Evolutionary conservation across 1,140 invertebrate genomes (phyloP), one percentile per base, ranked within the genome.

Genomic region (Dysdera silvatica): DNA sequence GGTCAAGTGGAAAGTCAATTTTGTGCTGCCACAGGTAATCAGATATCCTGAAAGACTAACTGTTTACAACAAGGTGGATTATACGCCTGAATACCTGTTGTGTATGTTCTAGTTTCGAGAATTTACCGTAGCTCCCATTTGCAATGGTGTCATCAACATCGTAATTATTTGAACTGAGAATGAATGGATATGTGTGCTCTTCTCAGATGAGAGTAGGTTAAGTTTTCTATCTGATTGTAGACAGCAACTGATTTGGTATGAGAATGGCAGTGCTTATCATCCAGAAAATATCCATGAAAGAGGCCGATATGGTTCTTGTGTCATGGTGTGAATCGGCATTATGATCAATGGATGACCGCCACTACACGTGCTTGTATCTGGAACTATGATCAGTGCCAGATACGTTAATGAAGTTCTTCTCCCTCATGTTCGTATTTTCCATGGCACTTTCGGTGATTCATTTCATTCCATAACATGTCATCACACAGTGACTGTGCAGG

Each of bases 201-300:
- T 53, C 6, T 53, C 32, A 53, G 51, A 53, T 53, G 51, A 53
- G 51, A 33, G 28, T 31, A 53, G 29, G 29, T 53, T 53, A 2
- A 33, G 51, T 53, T 32, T 53, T 12, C 18, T n/a, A 53, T 53
- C 51, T 5, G 29, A 53, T 33, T 53, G 51, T 53, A 53, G 51
- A 18, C 51, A 20, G 29, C 51, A 53, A 33, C 14, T 53, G 29
- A 53, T 53, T 32, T 53, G 31, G 51, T 20, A 32, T n/a, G 32
- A 53, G 51, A 53, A 23, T 53, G 14, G 29, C 23, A 53, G 16
- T 45, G 51, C 29, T 32, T 53, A 53, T 53, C 51, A 32, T 53
- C 29, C 51, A 32, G 51, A 53, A 53, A 53, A 53, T 53, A 53
- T 33, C 51, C 28, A 32, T 29, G 51, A 53, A 53, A 53, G 51